Conservation (phyloP, 2,797 vertebrate species). For the Kryptopterus vitreolus region DNA sequence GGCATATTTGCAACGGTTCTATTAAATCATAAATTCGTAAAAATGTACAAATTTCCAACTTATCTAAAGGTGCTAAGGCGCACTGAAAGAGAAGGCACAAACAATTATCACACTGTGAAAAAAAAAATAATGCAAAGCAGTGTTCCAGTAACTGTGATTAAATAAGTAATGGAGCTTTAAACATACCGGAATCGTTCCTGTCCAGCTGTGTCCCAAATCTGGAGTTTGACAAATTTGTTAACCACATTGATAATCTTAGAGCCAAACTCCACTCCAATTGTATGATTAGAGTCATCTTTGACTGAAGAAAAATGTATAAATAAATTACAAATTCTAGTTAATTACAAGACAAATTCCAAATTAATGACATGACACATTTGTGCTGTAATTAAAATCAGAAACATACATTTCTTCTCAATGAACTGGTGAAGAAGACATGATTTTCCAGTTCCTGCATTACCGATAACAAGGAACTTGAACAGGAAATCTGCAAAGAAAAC, state of each 20-base stretch:
- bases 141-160: not conserved
- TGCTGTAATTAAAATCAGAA: slow-evolving; percentile 6
- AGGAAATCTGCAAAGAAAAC: slow-evolving; percentile 83
- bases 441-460: slow-evolving; percentile 92
- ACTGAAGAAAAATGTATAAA: slow-evolving; percentile 67
- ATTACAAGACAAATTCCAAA: too few species aligned
- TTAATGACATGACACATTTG: not conserved
- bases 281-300: slow-evolving; percentile 95
- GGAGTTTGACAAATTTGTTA: slow-evolving; percentile 90
- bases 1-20: not conserved
- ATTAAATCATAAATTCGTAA: not conserved
- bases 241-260: slow-evolving; percentile 91
- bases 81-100: not conserved
- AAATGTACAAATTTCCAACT: not conserved
- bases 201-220: slow-evolving; percentile 94
- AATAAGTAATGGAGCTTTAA: not conserved
- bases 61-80: not conserved
- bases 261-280: slow-evolving; percentile 93
- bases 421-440: slow-evolving; percentile 94
- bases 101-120: not conserved
- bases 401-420: slow-evolving; percentile 93
- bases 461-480: slow-evolving; percentile 94
- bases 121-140: not conserved
- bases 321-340: not conserved
- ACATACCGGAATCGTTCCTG: slow-evolving; percentile 89